phyloP scores from a whole-genome alignment of 2,113 vertebrate species.

The Ceyx melanurus region DNA sequence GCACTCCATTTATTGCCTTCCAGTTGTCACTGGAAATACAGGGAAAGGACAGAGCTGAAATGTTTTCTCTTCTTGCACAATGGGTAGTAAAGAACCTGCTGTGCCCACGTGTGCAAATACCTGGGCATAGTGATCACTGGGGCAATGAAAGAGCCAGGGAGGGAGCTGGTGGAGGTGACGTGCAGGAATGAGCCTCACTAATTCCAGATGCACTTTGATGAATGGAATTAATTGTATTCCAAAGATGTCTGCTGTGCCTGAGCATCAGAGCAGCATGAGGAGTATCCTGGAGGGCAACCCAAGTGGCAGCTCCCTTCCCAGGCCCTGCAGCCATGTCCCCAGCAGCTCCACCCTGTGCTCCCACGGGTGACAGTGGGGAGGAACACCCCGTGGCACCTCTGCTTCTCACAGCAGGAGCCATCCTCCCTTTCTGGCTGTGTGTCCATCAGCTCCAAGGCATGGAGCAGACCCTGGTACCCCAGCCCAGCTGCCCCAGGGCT shows the following conservation, averaged over 20 bases:
- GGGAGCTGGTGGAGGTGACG: background rate
- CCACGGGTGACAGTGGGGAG: background rate
- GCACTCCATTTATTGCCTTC: background rate
- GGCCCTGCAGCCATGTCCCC: fast-evolving
- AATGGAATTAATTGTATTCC: background rate
- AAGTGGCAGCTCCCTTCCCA: background rate
- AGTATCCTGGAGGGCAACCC: background rate
- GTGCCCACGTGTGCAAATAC: fast-evolving
- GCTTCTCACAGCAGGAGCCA: fast-evolving
- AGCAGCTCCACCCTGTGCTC: fast-evolving
- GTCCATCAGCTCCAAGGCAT: background rate
- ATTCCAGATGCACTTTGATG: background rate
- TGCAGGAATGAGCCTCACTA: background rate
- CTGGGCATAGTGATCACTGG: fast-evolving
- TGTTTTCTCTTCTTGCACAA: background rate
- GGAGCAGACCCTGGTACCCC: fast-evolving
- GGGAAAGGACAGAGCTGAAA: background rate
- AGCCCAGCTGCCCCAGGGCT: background rate
- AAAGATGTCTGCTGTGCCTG: background rate
- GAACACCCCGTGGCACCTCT: fast-evolving
- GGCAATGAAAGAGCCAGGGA: background rate
- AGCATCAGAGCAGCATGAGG: background rate
- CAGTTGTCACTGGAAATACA: background rate
- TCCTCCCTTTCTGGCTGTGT: fast-evolving
- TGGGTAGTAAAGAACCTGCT: background rate